Base-by-base conservation (phyloP, 2,797 vertebrate genomes). In the Microtus agrestis region DNA sequence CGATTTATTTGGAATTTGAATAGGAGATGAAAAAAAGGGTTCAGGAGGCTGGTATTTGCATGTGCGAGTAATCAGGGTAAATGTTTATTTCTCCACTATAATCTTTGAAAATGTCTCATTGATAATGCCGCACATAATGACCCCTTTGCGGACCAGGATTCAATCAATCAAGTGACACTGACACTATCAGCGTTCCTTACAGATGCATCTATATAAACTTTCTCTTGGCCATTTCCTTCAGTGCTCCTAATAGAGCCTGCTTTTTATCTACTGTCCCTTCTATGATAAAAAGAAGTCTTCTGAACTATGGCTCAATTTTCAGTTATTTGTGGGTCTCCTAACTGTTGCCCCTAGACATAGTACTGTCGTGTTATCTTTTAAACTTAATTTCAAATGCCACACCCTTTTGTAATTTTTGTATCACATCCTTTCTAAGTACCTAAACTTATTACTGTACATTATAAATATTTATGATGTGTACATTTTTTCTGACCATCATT, bases 1-100 rank as follows among this genome's bases (percentile, higher is more conserved):
- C 69, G 82, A 97, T 96, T 96, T 96, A 40, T 59, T 96, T 77
- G 73, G 46, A 86, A 76, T 95, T 79, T 96, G 63, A 94, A 82
- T 84, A 29, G 80, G 69, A 84, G 31, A 71, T 81, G 63, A 91
- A 74, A 54, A 73, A 90, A 71, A 34, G 5, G 6, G 56, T 40
- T 81, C 84, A 80, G 37, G 15, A 87, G 63, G 81, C 19, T 93
- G 91, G 89, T 63, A 92, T 84, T 87, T 96, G 63, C 86, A 48
- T 54, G 29, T 93, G 69, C 65, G 69, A 76, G 76, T 89, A 71
- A 91, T 27, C 11, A 76, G 23, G 69, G 6, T 81, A 92, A 85
- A 74, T 21, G 82, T 76, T 93, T 88, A 97, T 91, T 93, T 84
- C 73, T 34, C 81, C 48, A 93, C 67, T 1, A 2, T 80, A 59